A percentile compares a stretch with the other conserved stretches of the same genome.
phyloP scores from a whole-genome alignment of 2,888 invertebrate species.

The Chrysina gloriosa region DNA sequence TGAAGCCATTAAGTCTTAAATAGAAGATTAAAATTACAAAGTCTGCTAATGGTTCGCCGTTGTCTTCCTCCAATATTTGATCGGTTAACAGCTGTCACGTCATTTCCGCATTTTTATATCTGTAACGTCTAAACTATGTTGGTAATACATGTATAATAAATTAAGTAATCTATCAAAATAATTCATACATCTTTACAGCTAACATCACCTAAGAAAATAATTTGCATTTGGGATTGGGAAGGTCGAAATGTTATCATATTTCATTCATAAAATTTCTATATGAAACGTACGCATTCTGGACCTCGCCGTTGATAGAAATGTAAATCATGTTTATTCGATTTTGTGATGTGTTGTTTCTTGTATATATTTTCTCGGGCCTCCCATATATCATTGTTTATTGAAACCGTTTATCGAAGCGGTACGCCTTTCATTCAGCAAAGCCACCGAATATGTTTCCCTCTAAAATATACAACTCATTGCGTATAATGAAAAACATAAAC shows the following conservation, averaged over 20 bases:
- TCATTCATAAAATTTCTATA: background rate
- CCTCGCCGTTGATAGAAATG: slow-evolving; percentile 28
- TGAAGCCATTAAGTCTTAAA: slow-evolving; percentile 10
- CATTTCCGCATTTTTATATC: too few species aligned
- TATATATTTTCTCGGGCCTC: background rate
- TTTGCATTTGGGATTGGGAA: background rate
- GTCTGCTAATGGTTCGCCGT: background rate
- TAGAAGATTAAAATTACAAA: slow-evolving; percentile 30
- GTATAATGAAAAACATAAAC: too few species aligned
- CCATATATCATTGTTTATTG: slow-evolving; percentile 26
- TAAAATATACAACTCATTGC: too few species aligned
- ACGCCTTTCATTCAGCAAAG: slow-evolving; percentile 6
- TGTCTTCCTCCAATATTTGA: background rate
- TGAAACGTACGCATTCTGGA: background rate
- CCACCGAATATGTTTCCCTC: background rate
- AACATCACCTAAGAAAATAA: background rate
- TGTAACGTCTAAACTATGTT: background rate
- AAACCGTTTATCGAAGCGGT: slow-evolving; percentile 2
- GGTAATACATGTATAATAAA: background rate
- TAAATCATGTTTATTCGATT: slow-evolving; percentile 31
- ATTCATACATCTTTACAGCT: background rate
- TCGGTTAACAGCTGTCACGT: too few species aligned
- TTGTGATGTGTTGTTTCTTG: slow-evolving; percentile 11
- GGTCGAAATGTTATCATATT: background rate
- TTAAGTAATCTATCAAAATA: background rate